phyloP scores from a whole-genome alignment of 2,888 invertebrate species.

The Trachelus tabidus region DNA sequence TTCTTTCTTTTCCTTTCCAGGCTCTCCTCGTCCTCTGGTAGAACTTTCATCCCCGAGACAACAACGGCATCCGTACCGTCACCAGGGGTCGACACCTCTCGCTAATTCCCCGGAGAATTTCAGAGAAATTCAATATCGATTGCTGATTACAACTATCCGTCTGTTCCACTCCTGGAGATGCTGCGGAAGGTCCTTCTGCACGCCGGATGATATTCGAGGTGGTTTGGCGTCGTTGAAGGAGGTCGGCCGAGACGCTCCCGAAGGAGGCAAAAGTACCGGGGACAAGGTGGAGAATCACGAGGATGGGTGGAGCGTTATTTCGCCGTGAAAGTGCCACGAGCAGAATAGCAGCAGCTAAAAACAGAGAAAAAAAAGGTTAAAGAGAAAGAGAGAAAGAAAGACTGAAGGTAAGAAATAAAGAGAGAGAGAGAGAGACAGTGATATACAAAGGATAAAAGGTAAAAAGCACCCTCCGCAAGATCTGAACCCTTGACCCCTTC shows the following conservation, averaged over 20 bases:
- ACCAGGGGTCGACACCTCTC: background rate
- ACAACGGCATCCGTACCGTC: background rate
- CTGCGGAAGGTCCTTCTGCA: background rate
- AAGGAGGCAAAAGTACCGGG: background rate
- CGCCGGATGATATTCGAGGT: background rate
- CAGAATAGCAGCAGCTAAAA: constrained; percentile 10
- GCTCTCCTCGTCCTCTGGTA: background rate
- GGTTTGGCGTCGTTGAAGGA: background rate
- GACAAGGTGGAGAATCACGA: background rate
- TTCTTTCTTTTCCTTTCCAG: background rate
- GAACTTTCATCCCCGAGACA: background rate
- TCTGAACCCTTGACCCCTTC: background rate
- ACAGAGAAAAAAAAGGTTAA: constrained; percentile 9
- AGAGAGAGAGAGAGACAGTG: constrained; percentile 14
- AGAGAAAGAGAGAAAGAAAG: constrained; percentile 7
- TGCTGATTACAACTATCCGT: constrained; percentile 31
- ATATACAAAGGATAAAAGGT: background rate
- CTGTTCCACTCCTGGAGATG: background rate
- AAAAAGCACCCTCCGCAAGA: background rate
- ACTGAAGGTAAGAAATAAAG: background rate
- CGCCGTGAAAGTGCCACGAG: constrained; percentile 13
- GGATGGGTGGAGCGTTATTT: background rate
- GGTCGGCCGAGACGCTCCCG: background rate
- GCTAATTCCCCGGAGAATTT: constrained; percentile 23
- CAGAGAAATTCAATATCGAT: constrained; percentile 32